Conservation (phyloP, 2,888 invertebrate species). For the Crocallis elinguaria region DNA sequence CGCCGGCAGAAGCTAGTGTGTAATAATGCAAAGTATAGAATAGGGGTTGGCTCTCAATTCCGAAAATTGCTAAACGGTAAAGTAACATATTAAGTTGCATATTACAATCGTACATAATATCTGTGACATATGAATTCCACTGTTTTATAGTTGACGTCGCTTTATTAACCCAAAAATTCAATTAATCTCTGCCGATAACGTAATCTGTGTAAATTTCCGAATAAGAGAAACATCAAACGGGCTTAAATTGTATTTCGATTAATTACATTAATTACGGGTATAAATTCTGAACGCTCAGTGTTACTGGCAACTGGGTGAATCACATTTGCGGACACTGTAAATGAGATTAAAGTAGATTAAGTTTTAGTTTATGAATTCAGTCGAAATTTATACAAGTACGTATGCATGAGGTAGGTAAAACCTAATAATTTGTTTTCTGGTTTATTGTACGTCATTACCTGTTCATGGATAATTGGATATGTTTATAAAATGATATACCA, state of each 20-base stretch:
- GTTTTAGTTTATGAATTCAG: neutral
- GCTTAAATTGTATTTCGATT: slow-evolving; percentile 42
- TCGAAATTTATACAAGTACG: neutral
- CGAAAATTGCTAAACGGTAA: no score
- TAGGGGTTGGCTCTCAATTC: no score
- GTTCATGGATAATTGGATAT: no score
- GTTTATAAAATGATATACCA: no score
- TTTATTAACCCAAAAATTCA: slow-evolving; percentile 21
- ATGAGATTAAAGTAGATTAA: neutral
- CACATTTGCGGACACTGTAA: slow-evolving; percentile 6
- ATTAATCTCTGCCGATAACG: slow-evolving; percentile 31
- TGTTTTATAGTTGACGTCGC: neutral
- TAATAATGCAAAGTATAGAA: no score
- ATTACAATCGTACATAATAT: no score
- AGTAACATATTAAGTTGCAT: no score
- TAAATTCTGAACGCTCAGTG: slow-evolving; percentile 35
- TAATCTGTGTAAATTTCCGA: slow-evolving; percentile 37
- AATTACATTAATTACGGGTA: slow-evolving; percentile 42
- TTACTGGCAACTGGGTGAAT: slow-evolving; percentile 18
- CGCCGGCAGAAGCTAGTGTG: no score
- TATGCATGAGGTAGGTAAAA: no score
- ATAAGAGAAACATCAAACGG: slow-evolving; percentile 39
- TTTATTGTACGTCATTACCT: no score
- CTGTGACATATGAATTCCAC: neutral
- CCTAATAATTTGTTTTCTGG: no score